A percentile compares a stretch with the other conserved stretches of the same genome.
Conservation (phyloP, 1,140 invertebrate species). For the Delia radicum region DNA sequence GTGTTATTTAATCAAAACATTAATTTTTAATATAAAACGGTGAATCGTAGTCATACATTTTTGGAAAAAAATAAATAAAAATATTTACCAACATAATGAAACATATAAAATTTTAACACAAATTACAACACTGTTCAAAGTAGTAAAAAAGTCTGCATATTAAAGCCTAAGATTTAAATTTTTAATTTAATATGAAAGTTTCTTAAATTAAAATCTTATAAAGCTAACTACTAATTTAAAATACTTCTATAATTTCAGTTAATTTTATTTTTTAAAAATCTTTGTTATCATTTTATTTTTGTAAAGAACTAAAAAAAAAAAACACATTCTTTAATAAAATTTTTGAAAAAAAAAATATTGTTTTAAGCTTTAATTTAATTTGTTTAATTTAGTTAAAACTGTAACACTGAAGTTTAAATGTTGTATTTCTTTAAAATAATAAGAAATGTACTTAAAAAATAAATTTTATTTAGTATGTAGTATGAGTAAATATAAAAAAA, state of each 20-base stretch:
- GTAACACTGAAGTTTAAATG: no score
- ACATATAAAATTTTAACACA: not conserved
- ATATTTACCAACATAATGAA: not conserved
- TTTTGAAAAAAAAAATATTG: not conserved
- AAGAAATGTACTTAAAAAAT: conserved; percentile 32
- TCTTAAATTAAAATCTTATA: no score
- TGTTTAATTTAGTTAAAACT: no score
- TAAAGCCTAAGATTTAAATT: conserved; percentile 29
- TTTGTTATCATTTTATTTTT: no score
- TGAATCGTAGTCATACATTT: not conserved
- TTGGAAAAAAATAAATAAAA: not conserved
- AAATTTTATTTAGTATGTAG: not conserved
- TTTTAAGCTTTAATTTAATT: not conserved
- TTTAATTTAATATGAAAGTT: not conserved
- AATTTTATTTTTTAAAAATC: no score
- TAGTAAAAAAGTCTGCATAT: conserved; percentile 28
- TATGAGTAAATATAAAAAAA: not conserved
- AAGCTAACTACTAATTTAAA: no score
- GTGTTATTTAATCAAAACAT: no score
- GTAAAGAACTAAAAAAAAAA: not conserved
- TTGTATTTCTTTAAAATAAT: conserved; percentile 23
- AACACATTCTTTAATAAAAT: not conserved
- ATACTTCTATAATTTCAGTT: no score
- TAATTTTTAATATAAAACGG: not conserved
- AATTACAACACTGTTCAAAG: not conserved